These are phyloP conservation scores for Cyanoderma ruficeps DNA, from an alignment of 2,113 vertebrate genomes.

Conservation along the genomic window DNA sequence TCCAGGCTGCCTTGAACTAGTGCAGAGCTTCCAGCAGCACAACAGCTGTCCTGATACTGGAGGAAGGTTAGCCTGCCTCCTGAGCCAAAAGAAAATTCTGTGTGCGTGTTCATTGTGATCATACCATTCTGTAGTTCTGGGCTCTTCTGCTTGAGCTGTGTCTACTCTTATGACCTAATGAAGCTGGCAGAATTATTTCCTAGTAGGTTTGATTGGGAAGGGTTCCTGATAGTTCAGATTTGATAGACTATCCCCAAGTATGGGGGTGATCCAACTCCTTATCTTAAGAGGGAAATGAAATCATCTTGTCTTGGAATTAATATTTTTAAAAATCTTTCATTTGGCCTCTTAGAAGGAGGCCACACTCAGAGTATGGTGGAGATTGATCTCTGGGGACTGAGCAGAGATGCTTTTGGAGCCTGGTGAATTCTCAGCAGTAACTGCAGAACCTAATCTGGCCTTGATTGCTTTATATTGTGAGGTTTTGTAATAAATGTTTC, in stretches of 20 bases:
- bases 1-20: constrained; percentile 8
- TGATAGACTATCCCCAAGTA: not conserved
- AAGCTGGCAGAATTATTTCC: not conserved
- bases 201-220: not conserved
- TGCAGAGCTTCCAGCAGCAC: constrained; percentile 2
- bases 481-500: not conserved
- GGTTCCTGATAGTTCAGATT: not conserved
- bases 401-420: not conserved
- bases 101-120: not conserved
- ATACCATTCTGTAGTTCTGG: not conserved
- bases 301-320: not conserved
- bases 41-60: not conserved
- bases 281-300: not conserved
- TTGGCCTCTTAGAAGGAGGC: not conserved
- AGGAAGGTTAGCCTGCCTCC: not conserved
- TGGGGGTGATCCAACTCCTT: not conserved
- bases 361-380: not conserved
- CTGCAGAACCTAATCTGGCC: not conserved
- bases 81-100: not conserved
- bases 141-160: not conserved
- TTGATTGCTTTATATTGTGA: not conserved
- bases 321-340: not conserved
- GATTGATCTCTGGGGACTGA: not conserved
- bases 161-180: not conserved
- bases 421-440: not conserved